Percentiles rank a stretch among this genome's conserved stretches.
phyloP scores from a whole-genome alignment of 2,888 invertebrate species.

The Camptogramma bilineatum region DNA sequence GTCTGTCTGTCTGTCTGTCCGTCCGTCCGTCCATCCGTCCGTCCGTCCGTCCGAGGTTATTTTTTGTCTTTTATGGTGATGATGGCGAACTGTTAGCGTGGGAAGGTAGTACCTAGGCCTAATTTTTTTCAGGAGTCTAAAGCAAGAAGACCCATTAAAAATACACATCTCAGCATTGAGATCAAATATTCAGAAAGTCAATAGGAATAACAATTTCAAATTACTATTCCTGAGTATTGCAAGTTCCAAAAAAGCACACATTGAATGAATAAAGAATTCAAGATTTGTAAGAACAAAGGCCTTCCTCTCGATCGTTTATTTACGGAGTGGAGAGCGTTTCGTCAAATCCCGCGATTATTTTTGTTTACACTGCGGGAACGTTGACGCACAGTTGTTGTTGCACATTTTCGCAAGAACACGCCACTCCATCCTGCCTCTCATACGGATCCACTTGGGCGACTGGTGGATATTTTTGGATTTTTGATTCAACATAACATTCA shows the following conservation, averaged over 20 bases:
- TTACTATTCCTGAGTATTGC: background rate
- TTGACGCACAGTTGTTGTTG: slow-evolving; percentile 66
- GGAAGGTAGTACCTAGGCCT: background rate
- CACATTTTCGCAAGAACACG: slow-evolving; percentile 55
- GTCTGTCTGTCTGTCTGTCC: too few relatives aligned
- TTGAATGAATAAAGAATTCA: background rate
- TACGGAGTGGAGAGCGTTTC: slow-evolving; percentile 18
- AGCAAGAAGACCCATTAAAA: too few relatives aligned
- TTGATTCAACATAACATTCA: slow-evolving; percentile 1
- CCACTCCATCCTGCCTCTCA: slow-evolving; percentile 34
- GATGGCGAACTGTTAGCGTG: too few relatives aligned
- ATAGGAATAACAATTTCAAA: background rate
- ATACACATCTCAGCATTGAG: too few relatives aligned
- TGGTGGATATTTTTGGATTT: slow-evolving; percentile 5
- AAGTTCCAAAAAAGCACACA: background rate
- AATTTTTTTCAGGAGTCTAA: too few relatives aligned
- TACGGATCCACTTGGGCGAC: background rate
- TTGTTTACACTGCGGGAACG: slow-evolving; percentile 63
- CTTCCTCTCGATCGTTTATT: slow-evolving; percentile 12
- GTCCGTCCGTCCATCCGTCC: too few relatives aligned
- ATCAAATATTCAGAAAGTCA: background rate
- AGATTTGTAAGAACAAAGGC: slow-evolving; percentile 25
- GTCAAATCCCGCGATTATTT: slow-evolving; percentile 58
- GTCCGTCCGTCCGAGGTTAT: too few relatives aligned
- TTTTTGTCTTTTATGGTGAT: too few relatives aligned